phyloP scores from a whole-genome alignment of 2,113 vertebrate species.

The Anolis sagrei region DNA sequence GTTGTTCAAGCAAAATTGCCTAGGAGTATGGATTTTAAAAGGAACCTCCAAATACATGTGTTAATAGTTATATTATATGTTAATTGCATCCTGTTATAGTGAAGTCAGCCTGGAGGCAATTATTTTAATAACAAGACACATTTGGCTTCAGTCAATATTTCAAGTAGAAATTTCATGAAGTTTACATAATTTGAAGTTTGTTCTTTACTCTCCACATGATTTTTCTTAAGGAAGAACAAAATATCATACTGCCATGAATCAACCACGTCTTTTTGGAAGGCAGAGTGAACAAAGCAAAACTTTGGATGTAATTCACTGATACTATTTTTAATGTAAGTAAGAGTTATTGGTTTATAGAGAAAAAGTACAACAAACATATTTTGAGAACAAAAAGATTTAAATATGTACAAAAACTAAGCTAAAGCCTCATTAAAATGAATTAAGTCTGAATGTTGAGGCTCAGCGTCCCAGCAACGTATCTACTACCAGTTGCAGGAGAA shows the following conservation, averaged over 20 bases:
- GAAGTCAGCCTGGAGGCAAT: conserved; percentile 6
- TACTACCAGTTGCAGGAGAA: too few relatives aligned
- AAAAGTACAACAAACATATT: not conserved
- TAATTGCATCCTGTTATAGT: not conserved
- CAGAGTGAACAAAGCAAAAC: not conserved
- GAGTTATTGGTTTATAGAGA: not conserved
- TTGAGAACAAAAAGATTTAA: not conserved
- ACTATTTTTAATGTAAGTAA: not conserved
- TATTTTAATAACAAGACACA: conserved; percentile 10
- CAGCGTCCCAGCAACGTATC: too few relatives aligned
- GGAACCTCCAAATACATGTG: not conserved
- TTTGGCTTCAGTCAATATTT: conserved; percentile 22
- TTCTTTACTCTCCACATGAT: conserved; percentile 26
- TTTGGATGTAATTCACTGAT: conserved; percentile 30
- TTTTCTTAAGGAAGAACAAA: conserved; percentile 15
- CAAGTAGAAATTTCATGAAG: conserved; percentile 48
- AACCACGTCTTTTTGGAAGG: conserved; percentile 11
- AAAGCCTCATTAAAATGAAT: not conserved
- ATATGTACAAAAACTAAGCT: not conserved
- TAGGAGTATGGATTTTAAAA: not conserved
- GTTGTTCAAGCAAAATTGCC: not conserved
- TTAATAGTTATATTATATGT: not conserved
- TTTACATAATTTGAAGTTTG: conserved; percentile 15
- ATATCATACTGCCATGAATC: not conserved
- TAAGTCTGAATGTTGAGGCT: too few relatives aligned